Base-by-base conservation (phyloP, 2,113 vertebrate species). In the Xiphophorus hellerii region DNA sequence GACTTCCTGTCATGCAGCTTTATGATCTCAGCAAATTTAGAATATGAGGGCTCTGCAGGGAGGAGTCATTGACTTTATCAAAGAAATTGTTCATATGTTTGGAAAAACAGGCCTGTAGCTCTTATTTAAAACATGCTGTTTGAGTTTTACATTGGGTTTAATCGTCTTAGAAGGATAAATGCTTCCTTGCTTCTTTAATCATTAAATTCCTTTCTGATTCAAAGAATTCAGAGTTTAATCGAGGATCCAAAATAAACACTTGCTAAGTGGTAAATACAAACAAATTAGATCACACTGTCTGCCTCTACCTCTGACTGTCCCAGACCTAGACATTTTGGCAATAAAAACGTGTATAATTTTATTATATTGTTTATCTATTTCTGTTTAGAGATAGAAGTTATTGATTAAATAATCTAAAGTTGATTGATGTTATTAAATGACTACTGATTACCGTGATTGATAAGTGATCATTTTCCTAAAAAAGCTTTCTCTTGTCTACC, bases 1-100 rank as follows among this genome's bases (percentile, higher is more conserved):
- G 17, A 83, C 27, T 69, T 82, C 31, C 68, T 73, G 17, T 28
- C 10, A 2, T 62, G 42, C n/a, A 51, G 29, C 75, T 80, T 77
- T 73, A 13, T 75, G n/a, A 63, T 51, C 17, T 51, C 54, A 62
- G 62, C 64, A 29, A 37, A 65, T 78, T 80, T 62, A 28, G 31
- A 66, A 69, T n/a, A 70, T 67, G 13, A 31, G 58, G 35, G 25
- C 62, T 64, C 29, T 69, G 30, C 63, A 48, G 31, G 54, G 51
- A 61, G 37, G 35, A 48, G 6, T 71, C 11, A 1, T 29, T 60
- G 10, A 0, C 31, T 62, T 22, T 54, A 5, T 17, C 12, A 28
- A 64, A 42, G 37, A 75, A 27, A 58, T 73, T 13, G 58, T 29
- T 35, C 14, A 27, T 42, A 48, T 31, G 44, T 51, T 58, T 44